Evolutionary conservation across 1,140 invertebrate genomes (phyloP).

Genomic region (Euura lappo): DNA sequence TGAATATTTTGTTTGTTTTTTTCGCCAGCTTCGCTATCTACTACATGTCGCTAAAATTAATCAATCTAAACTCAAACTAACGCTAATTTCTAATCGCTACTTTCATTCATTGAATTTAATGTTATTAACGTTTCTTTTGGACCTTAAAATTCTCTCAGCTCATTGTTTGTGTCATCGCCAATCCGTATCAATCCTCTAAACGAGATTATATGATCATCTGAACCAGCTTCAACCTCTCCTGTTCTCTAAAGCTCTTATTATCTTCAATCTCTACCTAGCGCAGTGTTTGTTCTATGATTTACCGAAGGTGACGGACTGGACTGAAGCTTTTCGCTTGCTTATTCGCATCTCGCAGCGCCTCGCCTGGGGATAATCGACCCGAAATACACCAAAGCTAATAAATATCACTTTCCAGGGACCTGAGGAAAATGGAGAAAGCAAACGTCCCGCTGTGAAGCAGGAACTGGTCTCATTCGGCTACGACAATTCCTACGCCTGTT

Average conservation of each 20-base stretch:
- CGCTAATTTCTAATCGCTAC: no score
- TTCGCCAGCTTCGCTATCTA: no score
- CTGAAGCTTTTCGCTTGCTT: background rate
- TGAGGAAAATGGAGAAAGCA: constrained; percentile 45
- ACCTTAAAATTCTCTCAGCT: no score
- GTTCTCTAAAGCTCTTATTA: background rate
- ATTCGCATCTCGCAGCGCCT: no score
- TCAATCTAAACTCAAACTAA: background rate
- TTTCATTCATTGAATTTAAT: no score
- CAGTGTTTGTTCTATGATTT: background rate
- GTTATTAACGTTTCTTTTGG: no score
- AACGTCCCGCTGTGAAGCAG: constrained; percentile 39
- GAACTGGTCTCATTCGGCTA: constrained; percentile 44
- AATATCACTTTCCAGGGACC: constrained; percentile 31
- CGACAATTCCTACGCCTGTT: constrained; percentile 37
- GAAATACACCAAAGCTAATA: no score
- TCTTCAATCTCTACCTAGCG: background rate
- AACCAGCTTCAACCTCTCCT: background rate
- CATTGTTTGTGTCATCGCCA: background rate
- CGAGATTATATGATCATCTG: background rate
- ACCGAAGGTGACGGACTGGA: background rate
- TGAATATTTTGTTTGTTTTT: no score
- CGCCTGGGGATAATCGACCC: no score
- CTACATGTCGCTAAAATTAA: background rate
- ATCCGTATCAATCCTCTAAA: background rate